Percentiles rank a stretch among this genome's conserved stretches.
Conservation (phyloP, 2,888 invertebrate genomes). For the Tillus elongatus region DNA sequence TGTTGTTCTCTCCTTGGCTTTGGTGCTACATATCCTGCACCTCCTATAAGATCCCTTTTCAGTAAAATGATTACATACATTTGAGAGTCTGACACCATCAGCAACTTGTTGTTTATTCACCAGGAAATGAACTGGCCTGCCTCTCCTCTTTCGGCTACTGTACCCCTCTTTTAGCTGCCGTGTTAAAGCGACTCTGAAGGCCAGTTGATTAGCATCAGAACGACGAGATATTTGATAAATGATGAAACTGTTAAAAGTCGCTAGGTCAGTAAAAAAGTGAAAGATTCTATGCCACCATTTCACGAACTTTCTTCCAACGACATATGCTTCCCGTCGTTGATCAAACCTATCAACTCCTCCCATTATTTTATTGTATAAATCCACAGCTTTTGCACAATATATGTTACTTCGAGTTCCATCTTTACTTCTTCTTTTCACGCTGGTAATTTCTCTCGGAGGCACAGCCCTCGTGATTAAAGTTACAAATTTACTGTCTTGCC, state of each 20-base stretch:
- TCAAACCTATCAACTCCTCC: constrained; percentile 9
- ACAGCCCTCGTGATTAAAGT: neutral
- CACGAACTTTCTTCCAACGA: constrained; percentile 3
- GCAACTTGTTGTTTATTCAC: constrained; percentile 1
- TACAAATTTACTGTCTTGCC: constrained; percentile 1
- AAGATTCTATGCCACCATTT: constrained; percentile 10
- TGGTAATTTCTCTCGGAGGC: constrained; percentile 9
- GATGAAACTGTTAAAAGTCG: neutral
- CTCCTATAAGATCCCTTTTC: constrained; percentile 2
- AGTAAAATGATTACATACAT: neutral
- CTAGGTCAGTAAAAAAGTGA: constrained; percentile 5
- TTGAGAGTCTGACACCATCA: neutral
- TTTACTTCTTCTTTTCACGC: constrained; percentile 1
- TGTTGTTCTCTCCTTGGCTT: neutral
- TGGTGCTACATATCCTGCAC: neutral
- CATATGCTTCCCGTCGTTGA: constrained; percentile 5
- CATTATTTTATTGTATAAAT: constrained; percentile 7
- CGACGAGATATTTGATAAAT: neutral
- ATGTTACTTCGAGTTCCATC: constrained; percentile 1
- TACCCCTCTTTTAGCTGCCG: neutral
- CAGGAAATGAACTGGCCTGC: neutral
- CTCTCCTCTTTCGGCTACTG: constrained; percentile 2
- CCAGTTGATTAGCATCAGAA: neutral
- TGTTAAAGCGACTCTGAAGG: neutral
- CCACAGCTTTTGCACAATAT: neutral